Conservation (phyloP, 2,888 invertebrate species). For the Teleiodes luculella region DNA sequence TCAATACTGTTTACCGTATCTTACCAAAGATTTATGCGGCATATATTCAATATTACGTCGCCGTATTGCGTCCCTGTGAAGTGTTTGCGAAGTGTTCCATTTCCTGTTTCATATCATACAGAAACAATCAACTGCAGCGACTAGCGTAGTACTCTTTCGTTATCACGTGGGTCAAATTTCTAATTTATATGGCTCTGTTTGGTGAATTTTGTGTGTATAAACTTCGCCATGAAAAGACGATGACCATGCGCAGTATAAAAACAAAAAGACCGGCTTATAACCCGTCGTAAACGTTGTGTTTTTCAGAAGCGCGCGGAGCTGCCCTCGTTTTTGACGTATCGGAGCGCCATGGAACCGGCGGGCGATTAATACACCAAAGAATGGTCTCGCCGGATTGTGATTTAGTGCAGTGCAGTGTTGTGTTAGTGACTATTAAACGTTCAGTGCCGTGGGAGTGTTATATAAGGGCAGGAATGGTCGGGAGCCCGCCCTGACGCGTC, state of each 20-base stretch:
- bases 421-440: slow-evolving; percentile 50
- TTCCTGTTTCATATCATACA: slow-evolving; percentile 70
- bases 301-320: slow-evolving; percentile 68
- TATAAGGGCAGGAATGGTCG: slow-evolving; percentile 64
- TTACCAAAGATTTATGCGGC: slow-evolving; percentile 20
- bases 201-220: slow-evolving; percentile 33
- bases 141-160: slow-evolving; percentile 70
- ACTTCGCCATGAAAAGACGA: slow-evolving; percentile 24
- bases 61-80: slow-evolving; percentile 31
- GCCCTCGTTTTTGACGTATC: slow-evolving; percentile 40
- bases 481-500: slow-evolving; percentile 63
- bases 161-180: slow-evolving; percentile 78
- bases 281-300: slow-evolving; percentile 57
- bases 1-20: slow-evolving; percentile 30
- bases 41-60: slow-evolving; percentile 23
- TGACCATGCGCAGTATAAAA: slow-evolving; percentile 33
- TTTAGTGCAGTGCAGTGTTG: slow-evolving; percentile 49
- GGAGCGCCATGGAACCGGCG: slow-evolving; percentile 60
- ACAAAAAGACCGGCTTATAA: slow-evolving; percentile 59
- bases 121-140: slow-evolving; percentile 72
- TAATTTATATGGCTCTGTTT: slow-evolving; percentile 46
- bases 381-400: slow-evolving; percentile 41
- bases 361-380: slow-evolving; percentile 48
- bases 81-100: slow-evolving; percentile 63
- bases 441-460: slow-evolving; percentile 48